phyloP scores from a whole-genome alignment of 2,113 vertebrate genomes.

The Puntigrus tetrazona region DNA sequence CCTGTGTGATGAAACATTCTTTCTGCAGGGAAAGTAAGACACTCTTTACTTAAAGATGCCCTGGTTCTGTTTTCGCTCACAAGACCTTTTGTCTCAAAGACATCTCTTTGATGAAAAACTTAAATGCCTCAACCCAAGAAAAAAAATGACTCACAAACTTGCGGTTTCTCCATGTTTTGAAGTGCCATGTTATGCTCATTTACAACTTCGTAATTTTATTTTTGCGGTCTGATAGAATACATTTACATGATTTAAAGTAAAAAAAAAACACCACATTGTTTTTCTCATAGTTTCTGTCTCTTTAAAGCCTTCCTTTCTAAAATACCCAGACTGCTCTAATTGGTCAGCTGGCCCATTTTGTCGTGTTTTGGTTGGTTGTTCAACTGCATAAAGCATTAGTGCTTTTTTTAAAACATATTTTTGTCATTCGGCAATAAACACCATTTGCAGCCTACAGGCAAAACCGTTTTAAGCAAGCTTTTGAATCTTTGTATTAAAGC shows the following conservation, averaged over 20 bases:
- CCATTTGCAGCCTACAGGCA: background rate
- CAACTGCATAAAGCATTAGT: background rate
- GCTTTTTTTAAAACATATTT: background rate
- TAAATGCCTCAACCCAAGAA: slow-evolving; percentile 7
- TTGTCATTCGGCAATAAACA: background rate
- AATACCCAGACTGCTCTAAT: background rate
- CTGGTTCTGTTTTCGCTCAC: slow-evolving; percentile 16
- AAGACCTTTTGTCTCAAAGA: slow-evolving; percentile 25
- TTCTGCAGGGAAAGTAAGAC: slow-evolving; percentile 45
- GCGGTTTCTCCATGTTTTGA: background rate
- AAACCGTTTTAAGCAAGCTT: background rate
- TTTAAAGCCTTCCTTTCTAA: background rate
- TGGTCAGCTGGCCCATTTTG: background rate
- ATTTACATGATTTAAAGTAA: background rate
- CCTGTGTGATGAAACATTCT: slow-evolving; percentile 32
- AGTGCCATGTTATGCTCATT: background rate
- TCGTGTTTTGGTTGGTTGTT: background rate
- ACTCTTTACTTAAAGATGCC: slow-evolving; percentile 16
- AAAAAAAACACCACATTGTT: background rate
- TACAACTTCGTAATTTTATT: background rate
- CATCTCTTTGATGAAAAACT: background rate
- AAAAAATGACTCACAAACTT: background rate
- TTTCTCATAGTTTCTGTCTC: background rate
- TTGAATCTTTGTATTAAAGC: background rate
- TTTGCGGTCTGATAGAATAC: background rate